These are phyloP conservation scores for Hippolais icterina DNA, from an alignment of 2,113 vertebrate genomes.

Conservation along the genomic window DNA sequence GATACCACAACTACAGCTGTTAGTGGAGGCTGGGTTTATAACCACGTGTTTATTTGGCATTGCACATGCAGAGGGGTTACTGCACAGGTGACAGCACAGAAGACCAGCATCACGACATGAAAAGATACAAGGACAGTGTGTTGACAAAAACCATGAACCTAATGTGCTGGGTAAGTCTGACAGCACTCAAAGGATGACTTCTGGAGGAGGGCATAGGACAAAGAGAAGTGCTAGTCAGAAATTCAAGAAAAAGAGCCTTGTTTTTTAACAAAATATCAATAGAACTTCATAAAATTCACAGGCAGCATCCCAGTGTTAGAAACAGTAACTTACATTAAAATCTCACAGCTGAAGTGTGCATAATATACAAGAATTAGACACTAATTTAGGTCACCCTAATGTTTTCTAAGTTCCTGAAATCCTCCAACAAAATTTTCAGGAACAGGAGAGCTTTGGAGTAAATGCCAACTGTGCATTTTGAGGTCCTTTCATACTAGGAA, in stretches of 20 bases:
- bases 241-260: background rate
- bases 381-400: background rate
- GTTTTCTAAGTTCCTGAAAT: background rate
- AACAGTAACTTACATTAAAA: background rate
- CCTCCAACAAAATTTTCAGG: background rate
- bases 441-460: background rate
- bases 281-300: background rate
- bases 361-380: background rate
- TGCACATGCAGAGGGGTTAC: background rate
- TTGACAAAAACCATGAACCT: background rate
- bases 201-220: background rate
- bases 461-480: background rate
- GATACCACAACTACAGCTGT: background rate
- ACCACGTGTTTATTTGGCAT: background rate
- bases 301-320: background rate
- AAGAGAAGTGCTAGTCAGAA: background rate
- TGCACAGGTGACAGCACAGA: background rate
- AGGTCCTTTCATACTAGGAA: background rate
- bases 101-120: background rate
- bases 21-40: background rate
- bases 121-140: background rate
- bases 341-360: background rate
- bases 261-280: background rate
- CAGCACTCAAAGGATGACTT: background rate
- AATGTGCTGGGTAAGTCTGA: background rate